Conservation (phyloP, 37 sponge, comb jelly and placozoan genomes). For the Geodia barretti region DNA sequence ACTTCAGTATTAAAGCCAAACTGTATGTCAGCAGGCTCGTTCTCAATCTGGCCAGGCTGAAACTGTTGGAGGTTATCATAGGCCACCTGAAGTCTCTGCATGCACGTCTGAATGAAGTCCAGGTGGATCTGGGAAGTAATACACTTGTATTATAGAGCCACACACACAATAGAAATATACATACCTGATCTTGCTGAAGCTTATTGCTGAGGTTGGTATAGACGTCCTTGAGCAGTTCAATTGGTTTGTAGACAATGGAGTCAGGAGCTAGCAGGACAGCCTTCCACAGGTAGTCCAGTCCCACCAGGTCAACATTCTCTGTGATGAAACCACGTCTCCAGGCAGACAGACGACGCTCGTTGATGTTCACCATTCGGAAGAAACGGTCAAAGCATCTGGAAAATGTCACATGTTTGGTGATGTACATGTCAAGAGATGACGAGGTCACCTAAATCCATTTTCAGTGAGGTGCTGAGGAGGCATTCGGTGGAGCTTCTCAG, state of each 20-base stretch:
- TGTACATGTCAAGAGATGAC: background rate
- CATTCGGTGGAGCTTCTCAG: constrained; percentile 78
- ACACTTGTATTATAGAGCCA: too few species aligned
- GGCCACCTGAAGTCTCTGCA: constrained; percentile 42
- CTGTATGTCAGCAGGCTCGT: constrained; percentile 40
- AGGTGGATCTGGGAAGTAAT: constrained; percentile 63
- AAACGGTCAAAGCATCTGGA: constrained; percentile 87
- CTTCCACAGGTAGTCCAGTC: constrained; percentile 91
- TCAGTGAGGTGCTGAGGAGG: constrained; percentile 80
- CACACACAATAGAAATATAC: background rate
- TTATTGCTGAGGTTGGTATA: constrained; percentile 82
- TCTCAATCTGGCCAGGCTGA: constrained; percentile 52
- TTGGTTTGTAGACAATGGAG: constrained; percentile 77
- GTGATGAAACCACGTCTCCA: constrained; percentile 77
- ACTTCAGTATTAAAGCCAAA: constrained; percentile 40
- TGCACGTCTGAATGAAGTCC: constrained; percentile 61
- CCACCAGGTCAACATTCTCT: constrained; percentile 78
- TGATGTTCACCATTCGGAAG: constrained; percentile 87
- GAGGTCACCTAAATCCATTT: constrained; percentile 74
- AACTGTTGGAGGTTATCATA: constrained; percentile 50
- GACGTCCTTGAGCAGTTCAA: constrained; percentile 90
- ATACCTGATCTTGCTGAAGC: constrained; percentile 74
- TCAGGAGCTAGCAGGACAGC: constrained; percentile 76
- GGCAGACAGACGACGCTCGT: constrained; percentile 50
- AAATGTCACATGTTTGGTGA: background rate